Conservation (phyloP, 1,140 invertebrate genomes). For the Drosophila orosa region DNA sequence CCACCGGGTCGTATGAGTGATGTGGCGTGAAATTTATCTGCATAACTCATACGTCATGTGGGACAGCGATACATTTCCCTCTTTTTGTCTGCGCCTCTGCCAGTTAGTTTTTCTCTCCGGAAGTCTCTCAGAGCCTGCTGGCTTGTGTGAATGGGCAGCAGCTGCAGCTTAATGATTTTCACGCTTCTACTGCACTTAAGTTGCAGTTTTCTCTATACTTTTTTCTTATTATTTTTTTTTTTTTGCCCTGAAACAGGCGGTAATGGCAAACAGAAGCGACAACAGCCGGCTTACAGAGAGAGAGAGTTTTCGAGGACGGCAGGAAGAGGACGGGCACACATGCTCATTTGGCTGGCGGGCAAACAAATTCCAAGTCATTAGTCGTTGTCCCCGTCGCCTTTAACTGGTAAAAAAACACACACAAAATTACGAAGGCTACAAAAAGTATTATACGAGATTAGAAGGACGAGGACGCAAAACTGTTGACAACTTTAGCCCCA, state of each 20-base stretch:
- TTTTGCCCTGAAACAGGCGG: conserved; percentile 47
- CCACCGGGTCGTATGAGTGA: conserved; percentile 58
- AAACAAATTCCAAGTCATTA: conserved; percentile 76
- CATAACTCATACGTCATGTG: conserved; percentile 74
- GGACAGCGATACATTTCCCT: conserved; percentile 40
- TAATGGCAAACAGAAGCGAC: conserved; percentile 75
- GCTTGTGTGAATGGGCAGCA: conserved; percentile 27
- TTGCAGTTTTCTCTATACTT: conserved; percentile 50
- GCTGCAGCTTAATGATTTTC: conserved; percentile 78
- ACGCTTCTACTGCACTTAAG: conserved; percentile 71
- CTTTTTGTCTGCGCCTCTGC: conserved; percentile 11
- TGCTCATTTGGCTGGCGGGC: conserved; percentile 74
- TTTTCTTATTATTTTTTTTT: conserved; percentile 8
- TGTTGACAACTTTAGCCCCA: conserved; percentile 34
- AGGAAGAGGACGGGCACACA: conserved; percentile 30
- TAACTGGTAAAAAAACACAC: conserved; percentile 25
- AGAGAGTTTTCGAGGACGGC: conserved; percentile 1
- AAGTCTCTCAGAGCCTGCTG: conserved; percentile 18
- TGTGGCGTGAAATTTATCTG: conserved; percentile 66
- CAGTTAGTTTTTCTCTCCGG: conserved; percentile 23
- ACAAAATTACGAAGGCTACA: conserved; percentile 52
- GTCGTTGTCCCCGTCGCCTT: conserved; percentile 64
- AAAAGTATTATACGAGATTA: conserved; percentile 41
- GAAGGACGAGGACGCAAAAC: conserved; percentile 11
- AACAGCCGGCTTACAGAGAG: conserved; percentile 49